A percentile compares a stretch with the other conserved stretches of the same genome.
These are phyloP conservation scores for Gavia stellata DNA, from an alignment of 2,113 vertebrate genomes.

Conservation along the genomic window DNA sequence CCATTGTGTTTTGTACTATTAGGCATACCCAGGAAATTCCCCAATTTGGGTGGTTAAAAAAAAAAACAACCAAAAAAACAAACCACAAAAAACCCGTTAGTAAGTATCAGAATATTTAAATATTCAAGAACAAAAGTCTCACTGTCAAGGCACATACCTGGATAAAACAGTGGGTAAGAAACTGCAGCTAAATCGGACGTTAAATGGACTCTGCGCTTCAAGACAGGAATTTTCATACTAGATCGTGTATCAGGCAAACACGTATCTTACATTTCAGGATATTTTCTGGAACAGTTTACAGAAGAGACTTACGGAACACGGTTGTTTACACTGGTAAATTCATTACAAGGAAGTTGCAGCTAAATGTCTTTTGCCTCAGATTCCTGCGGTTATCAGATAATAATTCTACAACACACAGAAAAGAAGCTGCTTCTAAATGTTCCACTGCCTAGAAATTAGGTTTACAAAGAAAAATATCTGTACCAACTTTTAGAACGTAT, in stretches of 20 bases:
- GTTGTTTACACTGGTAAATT: not conserved
- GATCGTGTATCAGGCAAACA: not conserved
- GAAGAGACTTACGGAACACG: not conserved
- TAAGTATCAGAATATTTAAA: not conserved
- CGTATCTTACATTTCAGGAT: not conserved
- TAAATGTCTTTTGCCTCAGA: not conserved
- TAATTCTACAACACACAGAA: not conserved
- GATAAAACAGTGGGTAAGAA: not conserved
- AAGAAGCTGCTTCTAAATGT: not conserved
- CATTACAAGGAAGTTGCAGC: not conserved
- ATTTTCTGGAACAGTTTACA: not conserved
- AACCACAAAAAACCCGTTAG: not conserved
- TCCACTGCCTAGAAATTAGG: not conserved
- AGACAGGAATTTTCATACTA: not conserved
- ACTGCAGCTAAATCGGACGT: not conserved
- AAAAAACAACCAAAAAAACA: not conserved
- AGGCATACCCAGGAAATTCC: not conserved
- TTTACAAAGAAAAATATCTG: not conserved
- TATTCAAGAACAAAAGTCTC: not conserved
- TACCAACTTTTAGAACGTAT: not conserved
- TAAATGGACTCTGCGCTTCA: not conserved
- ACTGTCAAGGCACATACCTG: not conserved
- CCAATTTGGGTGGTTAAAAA: not conserved
- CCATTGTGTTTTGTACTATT: not conserved
- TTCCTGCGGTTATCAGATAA: not conserved